Evolutionary conservation across 1,140 invertebrate species (phyloP), one percentile per base, ranked within the genome.

Genomic region (Hydropsyche tenuis): DNA sequence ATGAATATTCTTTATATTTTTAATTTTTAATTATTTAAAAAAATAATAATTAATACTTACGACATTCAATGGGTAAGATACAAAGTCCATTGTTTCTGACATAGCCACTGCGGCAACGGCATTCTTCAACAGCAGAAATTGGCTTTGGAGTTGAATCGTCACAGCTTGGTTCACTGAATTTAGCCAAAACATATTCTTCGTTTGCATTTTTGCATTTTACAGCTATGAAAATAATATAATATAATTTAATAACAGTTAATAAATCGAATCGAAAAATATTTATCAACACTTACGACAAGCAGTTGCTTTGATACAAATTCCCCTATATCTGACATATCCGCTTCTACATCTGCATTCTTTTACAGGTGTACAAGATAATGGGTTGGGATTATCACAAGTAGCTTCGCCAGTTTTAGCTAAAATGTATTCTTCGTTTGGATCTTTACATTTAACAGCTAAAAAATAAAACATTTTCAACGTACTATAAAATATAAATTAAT

Each of bases 141-240:
- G 14, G 12, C 18, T 56, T 70, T 22, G 68, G 48, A 18, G 14
- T 56, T 37, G 68, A 48, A 42, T 70, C 48, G 9, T 51, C 68
- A 37, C 68, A 70, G 6, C 42, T 70, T 37, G 68, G 68, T 70
- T 70, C 68, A 14, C 37, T 45, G 65, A 23, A 68, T 48, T 45
- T 45, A 23, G 65, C 65, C 23, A 68, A n/a, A 23, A 43, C 22
- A 48, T 37, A 18, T 20, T 68, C 65, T 68, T 68, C 65, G 23
- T 46, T 46, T 46, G 20, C 5, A 23, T 68, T 45, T 14, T 48
- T 68, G 45, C 65, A 68, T 46, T 68, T 68, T 16, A 48, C 20
- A 48, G 65, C 65, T 68, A 12, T 37, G 22, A 6, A 56, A 56
- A 56, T 22, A 56, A 20, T 23, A n/a, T 9, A 37, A 37, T 9